Evolutionary conservation across 1,140 invertebrate genomes (phyloP), one percentile per base, ranked within the genome.

Genomic region (Micrasema minimum): DNA sequence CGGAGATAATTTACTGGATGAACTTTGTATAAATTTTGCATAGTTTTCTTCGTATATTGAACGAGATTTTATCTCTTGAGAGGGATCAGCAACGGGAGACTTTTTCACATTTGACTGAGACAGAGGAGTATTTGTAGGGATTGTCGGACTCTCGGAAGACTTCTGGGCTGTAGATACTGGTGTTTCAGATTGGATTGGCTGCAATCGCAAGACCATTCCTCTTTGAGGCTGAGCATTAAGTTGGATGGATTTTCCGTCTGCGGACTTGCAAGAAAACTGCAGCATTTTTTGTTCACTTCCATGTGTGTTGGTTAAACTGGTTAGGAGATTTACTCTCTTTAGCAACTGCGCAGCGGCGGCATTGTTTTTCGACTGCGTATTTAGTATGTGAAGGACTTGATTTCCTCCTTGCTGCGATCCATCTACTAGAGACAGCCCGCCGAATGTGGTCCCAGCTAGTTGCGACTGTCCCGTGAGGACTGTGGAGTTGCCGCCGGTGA

Each of bases 231-330:
- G 79, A 16, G 80, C 74, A 72, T 83, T 86, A 45, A 87, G 70
- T 65, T 85, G 85, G 62, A 86, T 86, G 45, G 84, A 72, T 80
- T 86, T 86, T 9, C 84, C 83, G 75, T 86, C 85, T 14, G 85
- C 81, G 48, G 85, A 85, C 80, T 88, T 88, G 76, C 86, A 88
- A 50, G 88, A 85, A 77, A 88, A 87, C 73, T 85, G 83, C 7
- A 85, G 79, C 82, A 85, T 83, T 77, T 85, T 85, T 72, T 85
- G 83, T 50, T 85, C 83, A 72, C 80, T 83, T n/a, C 82, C 81
- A 77, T 83, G 83, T 12, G 80, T 78, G 75, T 84, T 84, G 16
- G 82, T 75, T 5, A 85, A 74, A 74, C 83, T 85, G 0, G 83
- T 83, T 35, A 85, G 72, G n/a, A 85, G 77, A 70, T 85, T 85